Evolutionary conservation across 2,888 invertebrate genomes (phyloP), one percentile per base, ranked within the genome.

Genomic region (Helleia helle): DNA sequence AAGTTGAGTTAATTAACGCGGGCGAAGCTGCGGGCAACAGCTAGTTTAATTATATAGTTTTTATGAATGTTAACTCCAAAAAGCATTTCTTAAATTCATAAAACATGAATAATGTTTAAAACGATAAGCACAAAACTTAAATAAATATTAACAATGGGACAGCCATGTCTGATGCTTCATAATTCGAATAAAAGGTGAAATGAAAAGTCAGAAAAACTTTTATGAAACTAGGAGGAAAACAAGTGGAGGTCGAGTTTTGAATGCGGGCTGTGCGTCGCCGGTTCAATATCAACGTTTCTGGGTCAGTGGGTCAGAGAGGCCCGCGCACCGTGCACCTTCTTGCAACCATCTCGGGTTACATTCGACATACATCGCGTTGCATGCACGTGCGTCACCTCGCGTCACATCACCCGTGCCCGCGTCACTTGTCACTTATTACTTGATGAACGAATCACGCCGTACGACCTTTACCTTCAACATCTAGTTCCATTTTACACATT

Each of bases 281-380:
- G 83, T 83, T 83, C 83, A 83, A 83, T 83, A 84, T 80, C 81
- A 80, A 69, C 66, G 61, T 67, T 79, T 76, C 76, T 84, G 71
- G 83, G 84, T 81, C 71, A 84, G 83, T 84, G 76, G 81, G 83
- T 71, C 83, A 83, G 65, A 59, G 56, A 50, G 52, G 54, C 65
- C 69, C 55, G 66, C 50, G 58, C 55, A 49, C 45, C 50, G 51
- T 52, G 42, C 56, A 46, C 52, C 65, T 56, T 58, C 65, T n/a
- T n/a, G n/a, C n/a, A n/a, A n/a, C n/a, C n/a, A n/a, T n/a, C n/a
- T n/a, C n/a, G n/a, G n/a, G n/a, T n/a, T n/a, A n/a, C n/a, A n/a
- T n/a, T n/a, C n/a, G n/a, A n/a, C n/a, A n/a, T n/a, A n/a, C n/a
- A n/a, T n/a, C n/a, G n/a, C n/a, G n/a, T n/a, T 26, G 25, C 4